Evolutionary conservation across 1,140 invertebrate species (phyloP).

Genomic region (Macrobrachium nipponense): DNA sequence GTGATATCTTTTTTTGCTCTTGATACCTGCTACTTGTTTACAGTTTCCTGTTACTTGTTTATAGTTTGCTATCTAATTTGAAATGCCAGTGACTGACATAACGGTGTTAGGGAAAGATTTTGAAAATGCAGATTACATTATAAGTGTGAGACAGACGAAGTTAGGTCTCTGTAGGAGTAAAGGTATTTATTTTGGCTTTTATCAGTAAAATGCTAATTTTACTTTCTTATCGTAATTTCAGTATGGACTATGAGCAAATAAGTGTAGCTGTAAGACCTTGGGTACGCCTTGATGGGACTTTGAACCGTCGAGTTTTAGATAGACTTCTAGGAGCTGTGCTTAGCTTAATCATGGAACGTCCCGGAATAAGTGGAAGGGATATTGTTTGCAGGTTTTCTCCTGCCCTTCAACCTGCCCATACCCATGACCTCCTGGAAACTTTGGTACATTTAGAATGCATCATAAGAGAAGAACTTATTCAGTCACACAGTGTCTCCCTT

Average conservation of each 20-base stretch:
- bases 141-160: no score
- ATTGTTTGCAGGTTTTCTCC: constrained; percentile 64
- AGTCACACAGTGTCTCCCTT: constrained; percentile 37
- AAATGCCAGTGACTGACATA: no score
- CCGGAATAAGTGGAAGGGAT: constrained; percentile 69
- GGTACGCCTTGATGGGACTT: constrained; percentile 79
- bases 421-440: constrained; percentile 68
- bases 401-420: constrained; percentile 67
- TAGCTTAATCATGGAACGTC: constrained; percentile 74
- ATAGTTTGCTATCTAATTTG: no score
- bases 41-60: no score
- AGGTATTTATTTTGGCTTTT: neutral
- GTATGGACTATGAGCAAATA: constrained; percentile 62
- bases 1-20: no score
- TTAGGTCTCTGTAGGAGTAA: neutral
- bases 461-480: constrained; percentile 17
- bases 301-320: constrained; percentile 79
- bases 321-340: constrained; percentile 78
- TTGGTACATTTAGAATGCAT: constrained; percentile 71
- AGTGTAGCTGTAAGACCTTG: constrained; percentile 74
- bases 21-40: no score
- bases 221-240: neutral
- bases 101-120: no score
- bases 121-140: no score
- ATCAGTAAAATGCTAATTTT: neutral